phyloP scores from a whole-genome alignment of 1,140 invertebrate genomes.

The Riptortus pedestris region DNA sequence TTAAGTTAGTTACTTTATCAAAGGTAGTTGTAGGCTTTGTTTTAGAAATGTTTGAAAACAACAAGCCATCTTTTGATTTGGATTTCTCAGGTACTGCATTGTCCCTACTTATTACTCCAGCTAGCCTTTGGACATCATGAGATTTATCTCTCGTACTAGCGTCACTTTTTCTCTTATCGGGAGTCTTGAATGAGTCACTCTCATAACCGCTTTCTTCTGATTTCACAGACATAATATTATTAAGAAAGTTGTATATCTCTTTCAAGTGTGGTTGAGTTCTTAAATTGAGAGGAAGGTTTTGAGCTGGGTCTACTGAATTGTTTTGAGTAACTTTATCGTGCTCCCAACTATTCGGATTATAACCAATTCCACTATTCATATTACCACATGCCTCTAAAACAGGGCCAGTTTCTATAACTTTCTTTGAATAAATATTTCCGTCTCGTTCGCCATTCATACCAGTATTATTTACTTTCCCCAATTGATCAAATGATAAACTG shows the following conservation, averaged over 20 bases:
- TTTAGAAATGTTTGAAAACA: neutral
- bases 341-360: neutral
- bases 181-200: constrained; percentile 41
- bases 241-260: constrained; percentile 40
- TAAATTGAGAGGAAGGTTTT: constrained; percentile 7
- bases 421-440: neutral
- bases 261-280: constrained; percentile 28
- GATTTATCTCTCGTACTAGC: neutral
- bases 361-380: neutral
- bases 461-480: neutral
- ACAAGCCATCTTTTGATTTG: neutral
- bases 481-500: constrained; percentile 3
- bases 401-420: neutral
- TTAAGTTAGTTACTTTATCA: neutral
- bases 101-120: neutral
- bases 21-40: neutral
- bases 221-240: constrained; percentile 38
- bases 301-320: neutral
- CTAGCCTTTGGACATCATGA: neutral
- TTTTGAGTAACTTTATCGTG: neutral
- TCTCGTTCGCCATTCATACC: neutral
- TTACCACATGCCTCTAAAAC: neutral
- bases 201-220: constrained; percentile 56
- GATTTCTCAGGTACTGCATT: neutral
- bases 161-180: neutral